Evolutionary conservation across 2,797 vertebrate species (phyloP), one percentile per base, ranked within the genome.

Genomic region (Xiphophorus birchmanni): DNA sequence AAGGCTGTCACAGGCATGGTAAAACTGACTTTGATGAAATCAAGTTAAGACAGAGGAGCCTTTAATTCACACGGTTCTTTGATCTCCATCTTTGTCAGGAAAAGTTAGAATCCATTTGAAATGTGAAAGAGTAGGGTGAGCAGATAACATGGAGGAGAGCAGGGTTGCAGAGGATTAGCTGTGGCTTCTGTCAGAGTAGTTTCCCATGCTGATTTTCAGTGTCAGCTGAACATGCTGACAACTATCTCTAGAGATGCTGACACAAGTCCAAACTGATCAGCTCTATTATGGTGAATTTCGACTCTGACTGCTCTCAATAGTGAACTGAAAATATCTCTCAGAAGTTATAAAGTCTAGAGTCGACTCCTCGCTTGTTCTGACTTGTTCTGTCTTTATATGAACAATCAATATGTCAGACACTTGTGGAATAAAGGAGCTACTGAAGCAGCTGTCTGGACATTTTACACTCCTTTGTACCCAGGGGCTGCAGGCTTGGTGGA

Each of bases 201-300:
- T 63, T 84, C 79, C 42, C 77, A 29, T 79, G 89, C 90, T 93
- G 92, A 93, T 94, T 84, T 86, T 77, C 80, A 77, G 82, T 89
- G 93, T 91, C 93, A 93, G 91, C 86, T 85, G 74, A 82, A 88
- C 91, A 82, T 87, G 88, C 90, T 90, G 89, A 90, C 91, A 81
- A 45, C 87, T 75, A 86, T 89, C 81, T 86, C 74, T 44, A n/a
- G 76, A 90, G 89, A 93, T 89, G 87, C 86, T 93, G 95, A 95
- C 90, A 87, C 84, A 92, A 94, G 95, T 95, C 87, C 82, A 86
- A 92, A 90, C 78, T 69, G 91, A 95, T 87, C 84, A 82, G 76
- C 82, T 71, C 48, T 37, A 87, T 88, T 89, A 82, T 71, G 78
- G 75, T 82, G 63, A 85, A 90, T 84, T 82, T 74, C 50, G 73